Base-by-base conservation (phyloP, 2,888 invertebrate species). In the Ctena decussata region DNA sequence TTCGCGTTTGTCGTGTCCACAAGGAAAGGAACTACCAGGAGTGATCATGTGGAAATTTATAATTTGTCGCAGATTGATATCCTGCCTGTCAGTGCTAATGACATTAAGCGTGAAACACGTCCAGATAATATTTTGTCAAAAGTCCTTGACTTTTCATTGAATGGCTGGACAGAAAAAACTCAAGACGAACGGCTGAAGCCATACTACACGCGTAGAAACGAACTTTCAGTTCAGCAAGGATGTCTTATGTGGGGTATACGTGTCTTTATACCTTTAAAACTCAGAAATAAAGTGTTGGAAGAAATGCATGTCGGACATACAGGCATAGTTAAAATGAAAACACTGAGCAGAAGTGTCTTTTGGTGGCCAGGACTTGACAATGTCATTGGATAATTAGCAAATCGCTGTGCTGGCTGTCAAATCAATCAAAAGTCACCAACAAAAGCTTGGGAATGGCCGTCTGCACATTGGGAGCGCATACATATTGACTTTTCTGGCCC, bases 171-270 rank as follows among this genome's bases (percentile, higher is more conserved):
- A n/a, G 12, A 53, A 5, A 53, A 53, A 53, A 5, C 53, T 24
- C 53, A 53, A 21, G 53, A 53, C 24, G 53, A 53, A 21, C 18
- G n/a, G n/a, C n/a, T n/a, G n/a, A n/a, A n/a, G n/a, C n/a, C n/a
- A n/a, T n/a, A n/a, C n/a, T n/a, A n/a, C 53, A 53, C n/a, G 24
- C 53, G 77, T 8, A 49, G 75, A 41, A 30, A 81, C 24, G 77
- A 89, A 69, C 72, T 93, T 32, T 76, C 86, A 0, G 69, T 89
- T 0, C 82, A 91, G 6, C 70, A 90, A 46, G 91, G 87, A 1
- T 86, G 91, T 78, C 27, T 53, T n/a, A 53, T 53, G 53, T 21
- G 53, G 53, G 53, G 53, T n/a, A n/a, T n/a, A n/a, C n/a, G n/a
- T n/a, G n/a, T n/a, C n/a, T n/a, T n/a, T n/a, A n/a, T n/a, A n/a